Conservation (phyloP, 1,140 invertebrate species). For the Metopolophium dirhodum region DNA sequence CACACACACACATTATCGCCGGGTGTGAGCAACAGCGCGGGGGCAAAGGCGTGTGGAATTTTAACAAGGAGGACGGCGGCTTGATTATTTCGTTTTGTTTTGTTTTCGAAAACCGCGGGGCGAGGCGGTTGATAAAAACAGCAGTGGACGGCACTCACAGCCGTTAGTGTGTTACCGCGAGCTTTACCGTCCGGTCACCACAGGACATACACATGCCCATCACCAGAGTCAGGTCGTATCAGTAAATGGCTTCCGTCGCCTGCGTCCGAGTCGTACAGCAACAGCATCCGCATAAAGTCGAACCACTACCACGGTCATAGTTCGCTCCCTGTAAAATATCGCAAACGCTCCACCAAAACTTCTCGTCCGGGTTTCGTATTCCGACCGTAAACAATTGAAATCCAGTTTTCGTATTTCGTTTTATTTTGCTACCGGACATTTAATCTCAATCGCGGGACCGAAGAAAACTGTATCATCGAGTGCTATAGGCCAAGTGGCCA, state of each 20-base stretch:
- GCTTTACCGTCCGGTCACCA: slow-evolving; percentile 19
- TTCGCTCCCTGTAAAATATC: not conserved
- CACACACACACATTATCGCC: not conserved
- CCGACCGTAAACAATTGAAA: not conserved
- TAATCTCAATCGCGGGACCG: too few relatives aligned
- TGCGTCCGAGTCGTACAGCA: not conserved
- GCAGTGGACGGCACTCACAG: not conserved
- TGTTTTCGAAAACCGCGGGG: slow-evolving; percentile 53
- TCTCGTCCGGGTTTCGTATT: not conserved
- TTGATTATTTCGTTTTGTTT: slow-evolving; percentile 32
- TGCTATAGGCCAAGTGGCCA: not conserved
- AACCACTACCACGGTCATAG: not conserved
- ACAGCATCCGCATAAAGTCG: not conserved
- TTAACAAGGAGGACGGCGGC: not conserved
- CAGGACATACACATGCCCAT: not conserved
- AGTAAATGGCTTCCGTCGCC: not conserved
- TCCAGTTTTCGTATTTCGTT: not conserved
- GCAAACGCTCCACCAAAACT: not conserved
- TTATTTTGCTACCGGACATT: not conserved
- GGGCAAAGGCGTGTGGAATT: slow-evolving; percentile 43
- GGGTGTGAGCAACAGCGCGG: not conserved
- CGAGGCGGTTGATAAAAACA: slow-evolving; percentile 46
- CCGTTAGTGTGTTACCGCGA: slow-evolving; percentile 45
- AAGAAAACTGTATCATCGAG: not conserved
- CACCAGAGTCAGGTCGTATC: not conserved